Evolutionary conservation across 2,113 vertebrate species (phyloP).

Genomic region (Zosterops lateralis): DNA sequence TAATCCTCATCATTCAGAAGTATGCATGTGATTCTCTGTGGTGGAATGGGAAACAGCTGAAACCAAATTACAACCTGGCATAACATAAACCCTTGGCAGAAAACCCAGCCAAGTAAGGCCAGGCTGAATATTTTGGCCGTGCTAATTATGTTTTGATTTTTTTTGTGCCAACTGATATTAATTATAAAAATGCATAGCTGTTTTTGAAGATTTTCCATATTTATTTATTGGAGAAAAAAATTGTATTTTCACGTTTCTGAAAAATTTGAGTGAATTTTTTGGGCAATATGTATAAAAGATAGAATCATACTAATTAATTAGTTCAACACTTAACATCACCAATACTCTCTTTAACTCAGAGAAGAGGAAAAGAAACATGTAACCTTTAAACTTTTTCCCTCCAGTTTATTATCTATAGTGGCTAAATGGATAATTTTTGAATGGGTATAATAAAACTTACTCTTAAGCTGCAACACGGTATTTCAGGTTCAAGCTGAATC

Average conservation of each 20-base stretch:
- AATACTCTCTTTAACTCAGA: background rate
- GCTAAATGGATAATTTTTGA: background rate
- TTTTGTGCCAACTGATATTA: background rate
- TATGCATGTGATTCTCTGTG: background rate
- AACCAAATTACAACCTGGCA: background rate
- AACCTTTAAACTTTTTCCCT: background rate
- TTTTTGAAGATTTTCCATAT: background rate
- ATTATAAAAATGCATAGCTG: background rate
- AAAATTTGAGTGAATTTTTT: background rate
- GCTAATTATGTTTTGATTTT: background rate
- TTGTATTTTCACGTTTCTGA: background rate
- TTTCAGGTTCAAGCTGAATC: slow-evolving; percentile 13
- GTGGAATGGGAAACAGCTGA: background rate
- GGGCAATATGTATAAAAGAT: background rate
- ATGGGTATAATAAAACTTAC: background rate
- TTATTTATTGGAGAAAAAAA: background rate
- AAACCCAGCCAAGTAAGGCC: background rate
- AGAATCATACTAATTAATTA: background rate
- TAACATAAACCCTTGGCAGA: background rate
- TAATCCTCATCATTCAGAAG: background rate
- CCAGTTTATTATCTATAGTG: background rate
- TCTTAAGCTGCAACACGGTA: background rate
- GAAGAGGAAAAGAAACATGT: background rate
- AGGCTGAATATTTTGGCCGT: background rate
- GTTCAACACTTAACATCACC: background rate